Conservation (phyloP, 1,140 invertebrate genomes). For the Samia ricini region DNA sequence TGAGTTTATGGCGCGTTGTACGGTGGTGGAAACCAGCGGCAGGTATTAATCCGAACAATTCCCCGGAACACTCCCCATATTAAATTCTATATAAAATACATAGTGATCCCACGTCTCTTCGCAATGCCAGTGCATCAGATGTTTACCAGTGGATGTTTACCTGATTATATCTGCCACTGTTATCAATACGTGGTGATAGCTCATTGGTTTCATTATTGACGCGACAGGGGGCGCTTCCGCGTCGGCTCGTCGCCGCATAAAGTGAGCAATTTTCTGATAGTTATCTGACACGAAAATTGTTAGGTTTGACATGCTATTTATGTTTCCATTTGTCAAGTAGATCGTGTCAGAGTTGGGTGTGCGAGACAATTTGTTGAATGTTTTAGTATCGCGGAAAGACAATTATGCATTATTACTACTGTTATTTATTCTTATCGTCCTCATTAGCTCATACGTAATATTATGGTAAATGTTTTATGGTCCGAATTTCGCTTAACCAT, state of each 20-base stretch:
- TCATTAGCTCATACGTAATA: no score
- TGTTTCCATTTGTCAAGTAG: slow-evolving; percentile 65
- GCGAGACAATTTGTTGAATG: slow-evolving; percentile 14
- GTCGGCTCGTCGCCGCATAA: slow-evolving; percentile 52
- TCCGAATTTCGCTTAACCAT: no score
- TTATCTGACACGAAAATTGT: slow-evolving; percentile 63
- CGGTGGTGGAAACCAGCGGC: no score
- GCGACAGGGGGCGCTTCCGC: slow-evolving; percentile 42
- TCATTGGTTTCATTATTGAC: slow-evolving; percentile 45
- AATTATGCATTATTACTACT: not conserved
- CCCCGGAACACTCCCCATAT: no score
- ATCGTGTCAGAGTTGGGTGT: slow-evolving; percentile 12
- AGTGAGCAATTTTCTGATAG: slow-evolving; percentile 73
- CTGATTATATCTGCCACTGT: not conserved
- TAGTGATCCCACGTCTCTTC: no score
- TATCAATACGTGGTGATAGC: slow-evolving; percentile 5
- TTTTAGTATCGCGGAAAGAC: not conserved
- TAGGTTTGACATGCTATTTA: slow-evolving; percentile 66
- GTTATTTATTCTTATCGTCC: no score
- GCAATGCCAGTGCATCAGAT: no score
- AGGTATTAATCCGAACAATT: no score
- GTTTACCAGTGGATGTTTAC: no score
- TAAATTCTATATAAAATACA: no score
- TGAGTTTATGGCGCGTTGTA: no score
- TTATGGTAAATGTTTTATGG: no score